Base-by-base conservation (phyloP, 2,113 vertebrate species). In the Phaethon lepturus region DNA sequence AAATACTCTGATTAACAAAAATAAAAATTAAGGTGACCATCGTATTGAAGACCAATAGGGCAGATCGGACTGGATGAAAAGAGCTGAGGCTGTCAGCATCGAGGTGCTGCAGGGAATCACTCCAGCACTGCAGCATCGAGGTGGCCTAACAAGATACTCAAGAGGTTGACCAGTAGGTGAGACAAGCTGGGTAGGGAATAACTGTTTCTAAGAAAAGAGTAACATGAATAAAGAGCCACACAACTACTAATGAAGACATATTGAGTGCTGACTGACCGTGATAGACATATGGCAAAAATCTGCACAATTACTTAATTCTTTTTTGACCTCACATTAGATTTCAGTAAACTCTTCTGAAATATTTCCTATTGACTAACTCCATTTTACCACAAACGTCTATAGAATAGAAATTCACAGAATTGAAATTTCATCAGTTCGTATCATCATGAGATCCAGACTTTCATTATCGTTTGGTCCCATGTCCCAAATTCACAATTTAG, bases 71-170 rank as follows among this genome's bases (percentile, higher is more conserved):
- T 20, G 33, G 26, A 13, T 22, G 35, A 26, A 60, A n/a, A 33
- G 23, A 52, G 29, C 15, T 24, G 28, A 74, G 47, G 40, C n/a
- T 49, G 62, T 14, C 20, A 59, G 56, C n/a, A 64, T 6, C 11
- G 10, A 24, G 14, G 15, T 19, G 20, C 18, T 45, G 17, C 42
- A 56, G 38, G 38, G 47, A 73, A 44, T 44, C 22, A 49, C 40
- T 28, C 3, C 3, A 71, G 42, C 26, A 17, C 16, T 29, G 33
- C 40, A 68, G 23, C 14, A 3, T 2, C 0, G 0, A 29, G 31
- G 44, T 24, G 74, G 22, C 38, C 35, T 52, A 44, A 44, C 7
- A 73, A 62, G 31, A 19, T 9, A 33, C 17, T 20, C 9, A 53
- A 19, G 15, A 10, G 29, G 44, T 16, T 49, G 58, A 29, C 9